Evolutionary conservation across 35 echinoderm and acorn worm genomes (phyloP), one percentile per base, ranked within the genome.

Genomic region (Heliocidaris tuberculata): DNA sequence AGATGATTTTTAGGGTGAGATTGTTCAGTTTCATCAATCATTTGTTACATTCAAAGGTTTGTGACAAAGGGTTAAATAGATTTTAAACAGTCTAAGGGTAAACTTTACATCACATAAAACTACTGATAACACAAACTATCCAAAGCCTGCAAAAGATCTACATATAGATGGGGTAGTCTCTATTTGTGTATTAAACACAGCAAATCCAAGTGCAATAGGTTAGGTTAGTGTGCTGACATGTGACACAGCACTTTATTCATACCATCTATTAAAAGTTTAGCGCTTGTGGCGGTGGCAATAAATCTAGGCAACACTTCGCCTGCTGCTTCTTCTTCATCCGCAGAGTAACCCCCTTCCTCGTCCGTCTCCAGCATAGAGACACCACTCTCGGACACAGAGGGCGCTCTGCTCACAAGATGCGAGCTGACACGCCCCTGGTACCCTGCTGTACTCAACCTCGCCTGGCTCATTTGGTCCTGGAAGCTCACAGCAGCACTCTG

Each of bases 381-480:
- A 9, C 95, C 97, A 31, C 95, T 95, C 94, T 96, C 95, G 13
- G 97, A 97, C 48, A 97, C 88, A 54, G 97, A 97, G 97, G 97
- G 97, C 27, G 97, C 97, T 65, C 95, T 94, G 52, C 97, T 97
- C 19, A 93, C 59, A 30, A 94, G 85, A 12, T 87, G 59, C 11
- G 95, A 96, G 93, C 95, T 87, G 52, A 30, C 71, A 31, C 89
- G 87, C 9, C 95, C 71, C 65, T 96, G 93, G 54, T 94, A 94
- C 71, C 95, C 93, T 32, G 93, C 93, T 7, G 95, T 86, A 78
- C 95, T 96, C 9, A 93, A 48, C 47, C 91, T 32, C 2, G 91
- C 49, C 50, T 48, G 47, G 49, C 91, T 93, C 50, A 93, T 49
- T n/a, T 93, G 91, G 11, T 93, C 91, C 5, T 93, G 91, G 32